Evolutionary conservation across 2,888 invertebrate species (phyloP), one percentile per base, ranked within the genome.

Genomic region (Odontocerum albicorne): DNA sequence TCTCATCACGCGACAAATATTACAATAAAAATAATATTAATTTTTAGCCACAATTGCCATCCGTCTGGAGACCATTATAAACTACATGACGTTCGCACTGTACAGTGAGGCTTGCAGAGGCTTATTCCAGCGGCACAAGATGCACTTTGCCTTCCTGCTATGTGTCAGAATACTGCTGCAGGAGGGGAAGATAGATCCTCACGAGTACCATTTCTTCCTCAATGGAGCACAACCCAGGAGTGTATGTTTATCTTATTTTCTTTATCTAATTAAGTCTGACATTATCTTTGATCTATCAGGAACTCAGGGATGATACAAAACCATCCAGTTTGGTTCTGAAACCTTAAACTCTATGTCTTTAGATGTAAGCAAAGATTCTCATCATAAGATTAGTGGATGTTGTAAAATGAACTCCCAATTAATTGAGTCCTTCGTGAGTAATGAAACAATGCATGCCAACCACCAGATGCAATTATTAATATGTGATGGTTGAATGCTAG

Each of bases 21-120:
- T 7, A 27, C 6, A 27, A 27, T 27, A 10, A 27, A 27, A 27
- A 27, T 27, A 27, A 27, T 27, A 27, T 27, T 27, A 27, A 10
- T n/a, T 49, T 55, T 2, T 39, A 74, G 90, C 83, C 63, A 86
- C 91, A 63, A 80, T 92, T 57, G 75, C 82, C 2, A 80, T 85
- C 47, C 82, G 94, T n/a, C 84, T 93, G 2, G 75, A 80, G n/a
- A 87, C 83, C 51, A 82, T 96, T 52, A 90, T 88, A 44, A 85
- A 88, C 16, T 84, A 88, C 65, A 89, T 95, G 70, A 89, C 88
- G 1, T 88, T 84, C 64, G 88, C 87, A 70, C 79, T 92, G 55
- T 92, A 90, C 64, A 82, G 82, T 63, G 91, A 90, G 66, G 88
- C 92, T 20, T 88, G 90, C 64, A 78, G 90, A 64, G 91, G 91